Base-by-base conservation (phyloP, 2,888 invertebrate species). In the Machimus atricapillus region DNA sequence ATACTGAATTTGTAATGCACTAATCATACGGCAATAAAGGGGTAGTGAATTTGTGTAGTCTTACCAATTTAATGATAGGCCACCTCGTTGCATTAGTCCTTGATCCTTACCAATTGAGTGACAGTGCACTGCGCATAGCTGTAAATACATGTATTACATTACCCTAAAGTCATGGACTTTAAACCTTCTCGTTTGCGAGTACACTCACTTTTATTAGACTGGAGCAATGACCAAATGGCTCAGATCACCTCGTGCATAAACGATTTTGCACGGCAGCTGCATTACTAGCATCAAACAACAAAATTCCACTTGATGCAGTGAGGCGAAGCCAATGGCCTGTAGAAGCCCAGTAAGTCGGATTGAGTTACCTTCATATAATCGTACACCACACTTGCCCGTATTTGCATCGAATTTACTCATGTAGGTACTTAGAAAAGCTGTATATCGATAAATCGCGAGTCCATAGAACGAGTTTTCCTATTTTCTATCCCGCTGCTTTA, bases 391-490 rank as follows among this genome's bases (percentile, higher is more conserved):
- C 40, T 40, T 23, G 9, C 8, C 19, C 58, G n/a, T 58, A 58
- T 66, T 66, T 66, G 12, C 23, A 66, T 23, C 23, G 12, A 66
- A 23, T 23, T 27, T 66, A 66, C 23, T 19, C 66, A 52, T 52
- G 52, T 34, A 34, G 34, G 34, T 16, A 52, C n/a, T n/a, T 7
- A 66, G 23, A 66, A 66, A 66, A 23, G 19, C 19, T 12, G 12
- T 9, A 23, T 66, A 23, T 23, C 66, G 66, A 66, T 66, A 66
- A 66, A 66, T 12, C 14, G 8, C 12, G 9, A 9, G 66, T 37
- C 14, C 27, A 27, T 76, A 37, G 19, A 82, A 82, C 82, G 19
- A 82, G 37, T 82, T 82, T 82, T 31, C 82, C 56, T 12, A 82
- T 82, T 82, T 82, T 58, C 82, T 37, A 12, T 12, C 14, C 1